These are phyloP conservation scores for Metacarcinus magister DNA, from an alignment of 2,888 invertebrate species.

Conservation along the genomic window DNA sequence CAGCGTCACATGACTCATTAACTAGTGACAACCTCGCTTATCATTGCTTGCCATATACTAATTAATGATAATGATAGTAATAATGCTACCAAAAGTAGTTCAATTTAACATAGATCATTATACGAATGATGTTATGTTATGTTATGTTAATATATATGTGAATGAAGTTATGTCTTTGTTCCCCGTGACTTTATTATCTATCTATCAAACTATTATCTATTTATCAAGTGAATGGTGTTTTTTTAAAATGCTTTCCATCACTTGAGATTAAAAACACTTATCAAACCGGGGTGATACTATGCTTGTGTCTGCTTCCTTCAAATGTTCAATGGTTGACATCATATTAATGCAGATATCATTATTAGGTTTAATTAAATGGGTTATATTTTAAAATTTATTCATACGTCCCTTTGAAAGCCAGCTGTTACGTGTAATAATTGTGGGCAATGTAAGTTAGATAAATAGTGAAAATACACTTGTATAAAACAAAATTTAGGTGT, in stretches of 20 bases:
- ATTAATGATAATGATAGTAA: background rate
- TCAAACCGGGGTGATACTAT: background rate
- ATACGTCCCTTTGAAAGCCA: no score
- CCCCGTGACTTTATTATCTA: no score
- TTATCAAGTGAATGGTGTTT: background rate
- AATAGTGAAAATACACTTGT: no score
- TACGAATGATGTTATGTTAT: background rate
- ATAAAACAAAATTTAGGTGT: no score
- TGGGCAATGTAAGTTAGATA: no score
- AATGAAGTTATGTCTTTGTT: background rate
- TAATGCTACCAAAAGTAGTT: background rate
- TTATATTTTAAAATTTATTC: no score
- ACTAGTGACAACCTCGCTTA: background rate
- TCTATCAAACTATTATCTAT: no score
- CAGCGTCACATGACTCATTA: background rate
- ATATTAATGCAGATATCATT: no score
- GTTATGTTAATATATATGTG: background rate
- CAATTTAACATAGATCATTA: background rate
- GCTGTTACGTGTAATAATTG: no score
- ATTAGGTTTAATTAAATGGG: no score
- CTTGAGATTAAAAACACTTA: background rate
- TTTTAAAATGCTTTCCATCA: background rate
- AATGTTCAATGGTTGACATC: no score
- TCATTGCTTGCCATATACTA: background rate
- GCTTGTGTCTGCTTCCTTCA: no score